Conservation (phyloP, 2,888 invertebrate genomes). For the Melanophora roralis region DNA sequence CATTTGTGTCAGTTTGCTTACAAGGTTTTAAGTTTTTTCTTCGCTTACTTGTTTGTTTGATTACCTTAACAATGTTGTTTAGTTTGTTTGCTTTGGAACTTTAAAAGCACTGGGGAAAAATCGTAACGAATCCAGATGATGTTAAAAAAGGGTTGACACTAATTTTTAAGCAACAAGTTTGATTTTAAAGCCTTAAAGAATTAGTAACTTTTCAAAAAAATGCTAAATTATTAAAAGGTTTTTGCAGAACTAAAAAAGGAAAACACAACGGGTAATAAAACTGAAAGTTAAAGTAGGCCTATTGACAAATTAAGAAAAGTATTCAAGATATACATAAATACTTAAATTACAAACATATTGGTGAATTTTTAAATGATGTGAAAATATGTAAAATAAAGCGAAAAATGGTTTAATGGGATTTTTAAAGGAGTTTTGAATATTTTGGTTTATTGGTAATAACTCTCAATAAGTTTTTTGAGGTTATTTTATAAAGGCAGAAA, state of each 20-base stretch:
- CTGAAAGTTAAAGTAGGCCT: conserved; percentile 2
- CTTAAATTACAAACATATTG: too few relatives aligned
- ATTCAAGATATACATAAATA: too few relatives aligned
- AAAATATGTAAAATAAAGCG: too few relatives aligned
- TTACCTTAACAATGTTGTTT: conserved; percentile 53
- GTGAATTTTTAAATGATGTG: too few relatives aligned
- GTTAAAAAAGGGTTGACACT: conserved; percentile 31
- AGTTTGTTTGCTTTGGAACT: conserved; percentile 40
- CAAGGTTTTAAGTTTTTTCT: conserved; percentile 33
- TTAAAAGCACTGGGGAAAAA: conserved; percentile 9
- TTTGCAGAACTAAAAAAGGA: neutral
- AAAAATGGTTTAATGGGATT: too few relatives aligned
- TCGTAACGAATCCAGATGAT: conserved; percentile 23
- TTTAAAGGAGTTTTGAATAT: too few relatives aligned
- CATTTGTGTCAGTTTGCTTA: conserved; percentile 48
- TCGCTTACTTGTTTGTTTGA: conserved; percentile 10
- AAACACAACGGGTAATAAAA: neutral
- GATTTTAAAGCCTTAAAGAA: conserved; percentile 37
- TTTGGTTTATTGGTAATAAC: too few relatives aligned
- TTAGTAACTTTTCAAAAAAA: too few relatives aligned
- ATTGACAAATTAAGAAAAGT: too few relatives aligned
- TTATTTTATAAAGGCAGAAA: too few relatives aligned
- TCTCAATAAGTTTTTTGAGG: too few relatives aligned
- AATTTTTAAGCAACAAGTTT: conserved; percentile 34
- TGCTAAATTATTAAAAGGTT: conserved; percentile 9